Evolutionary conservation across 2,888 invertebrate species (phyloP), one percentile per base, ranked within the genome.

Genomic region (Ferrisia virgata): DNA sequence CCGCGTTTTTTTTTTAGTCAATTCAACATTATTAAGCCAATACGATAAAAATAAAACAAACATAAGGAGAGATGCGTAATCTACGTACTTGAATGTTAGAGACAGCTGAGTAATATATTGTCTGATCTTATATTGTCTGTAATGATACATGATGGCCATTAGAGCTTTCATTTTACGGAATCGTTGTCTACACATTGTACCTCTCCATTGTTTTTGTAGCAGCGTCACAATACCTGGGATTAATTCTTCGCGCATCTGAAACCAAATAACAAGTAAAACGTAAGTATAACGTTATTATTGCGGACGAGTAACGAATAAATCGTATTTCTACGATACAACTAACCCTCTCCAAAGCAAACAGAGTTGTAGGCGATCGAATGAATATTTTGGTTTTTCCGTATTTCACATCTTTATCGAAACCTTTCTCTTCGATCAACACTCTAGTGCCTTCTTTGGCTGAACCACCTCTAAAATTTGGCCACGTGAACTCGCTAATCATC

Each of bases 381-480:
- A 99, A 99, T 82, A 99, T 92, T 90, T 99, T 99, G 0, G 97
- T 98, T 87, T 95, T 95, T 15, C 99, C 99, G 88, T 94, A 98
- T 89, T 95, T 95, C 25, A 97, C 97, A 88, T 99, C 98, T 43
- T 93, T 90, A 2, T 92, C 89, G 86, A 94, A 93, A 53, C 93
- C 92, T 87, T 94, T 92, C 86, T 96, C 95, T 79, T 94, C 91
- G 86, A 98, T 92, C 85, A 99, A 92, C 85, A 94, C 94, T 88
- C 93, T 91, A 2, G 95, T 95, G 1, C 96, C 98, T 86, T 97
- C 96, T 87, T 92, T 92, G 86, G 94, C 94, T 82, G 89, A 90
- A 82, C 93, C 93, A 4, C 93, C 92, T 85, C 93, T 92, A 91
- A 94, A 98, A 90, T 97, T 98, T 43, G 99, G 99, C 99, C 99